Evolutionary conservation across 1,140 invertebrate genomes (phyloP), one percentile per base, ranked within the genome.

Genomic region (Euborellia annulipes): DNA sequence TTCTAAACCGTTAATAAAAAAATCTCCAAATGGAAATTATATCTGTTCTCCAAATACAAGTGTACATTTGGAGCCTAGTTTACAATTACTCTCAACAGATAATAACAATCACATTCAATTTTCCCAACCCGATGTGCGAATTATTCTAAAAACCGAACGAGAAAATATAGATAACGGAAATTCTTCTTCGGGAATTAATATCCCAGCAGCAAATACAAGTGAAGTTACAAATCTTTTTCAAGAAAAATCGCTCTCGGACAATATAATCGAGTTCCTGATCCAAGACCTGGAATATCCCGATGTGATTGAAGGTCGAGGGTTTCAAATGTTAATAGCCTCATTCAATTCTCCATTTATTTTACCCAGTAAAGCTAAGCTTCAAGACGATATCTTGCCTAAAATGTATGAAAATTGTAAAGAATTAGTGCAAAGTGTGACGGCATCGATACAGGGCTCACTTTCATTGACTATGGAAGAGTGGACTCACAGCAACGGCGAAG

Each of bases 281-380:
- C 60, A 66, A 46, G 68, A 70, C 44, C 50, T 70, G 3, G 64
- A 68, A 41, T 47, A 62, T 32, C 67, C 67, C 3, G 66, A 69
- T 44, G 57, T 70, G 9, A 67, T 70, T 0, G 66, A 70, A 48
- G 65, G 66, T 9, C 58, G 59, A 52, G 69, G 69, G 21, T 72
- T 71, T 46, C 66, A 69, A 41, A 60, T 66, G 41, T 51, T 72
- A 1, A 58, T 71, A 1, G 66, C 65, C 0, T 66, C 67, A 0
- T 48, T 71, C 1, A 62, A 59, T 40, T 70, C 68, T 0, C 66
- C 68, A 0, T 70, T 68, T 53, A 67, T 69, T 55, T 69, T 72
- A 13, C 69, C 69, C 1, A 64, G 61, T 37, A 71, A 69, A 53
- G 60, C 56, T 40, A 67, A 66, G 50, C 47, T 71, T 1, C 66